Evolutionary conservation across 2,113 vertebrate genomes (phyloP), one percentile per base, ranked within the genome.

Genomic region (Thunnus maccoyii): DNA sequence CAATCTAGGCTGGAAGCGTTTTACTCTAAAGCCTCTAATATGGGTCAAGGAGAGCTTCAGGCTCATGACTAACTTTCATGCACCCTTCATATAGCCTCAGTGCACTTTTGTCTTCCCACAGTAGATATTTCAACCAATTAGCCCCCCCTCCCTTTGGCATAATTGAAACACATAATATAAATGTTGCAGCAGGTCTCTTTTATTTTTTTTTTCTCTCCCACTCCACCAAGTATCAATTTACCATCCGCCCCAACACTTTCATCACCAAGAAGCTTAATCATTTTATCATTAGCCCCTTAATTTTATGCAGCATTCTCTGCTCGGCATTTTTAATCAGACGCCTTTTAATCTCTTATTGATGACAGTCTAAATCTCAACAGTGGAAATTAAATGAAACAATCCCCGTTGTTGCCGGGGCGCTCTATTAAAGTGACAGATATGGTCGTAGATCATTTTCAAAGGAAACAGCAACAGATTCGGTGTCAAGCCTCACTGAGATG

Each of bases 331-430:
- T 89, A 88, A 90, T 88, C 78, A 88, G 76, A 54, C 41, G 27
- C 67, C 76, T 88, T 88, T 88, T 91, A 90, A 90, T 93, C 88
- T 91, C 86, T 86, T 90, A 89, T 92, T 92, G 90, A 93, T 90
- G 89, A 78, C 62, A 73, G 80, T 81, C 74, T 71, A 25, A 89
- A 90, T 88, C 83, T 91, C 80, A 82, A 75, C 88, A 80, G 85
- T 83, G 69, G 81, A 90, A 88, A 88, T 90, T 63, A 90, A 90
- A 86, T 85, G 85, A 87, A 91, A 89, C 78, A 71, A 69, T 86
- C 63, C 80, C 69, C 46, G 41, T 86, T 80, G 88, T 90, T 91
- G 84, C 84, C 0, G 60, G 0, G 48, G 55, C 10, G 84, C 80
- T 83, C 78, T 65, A 72, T 91, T 84, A 82, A 83, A 73, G 18